phyloP scores from a whole-genome alignment of 2,797 vertebrate genomes.

The Todus mexicanus region DNA sequence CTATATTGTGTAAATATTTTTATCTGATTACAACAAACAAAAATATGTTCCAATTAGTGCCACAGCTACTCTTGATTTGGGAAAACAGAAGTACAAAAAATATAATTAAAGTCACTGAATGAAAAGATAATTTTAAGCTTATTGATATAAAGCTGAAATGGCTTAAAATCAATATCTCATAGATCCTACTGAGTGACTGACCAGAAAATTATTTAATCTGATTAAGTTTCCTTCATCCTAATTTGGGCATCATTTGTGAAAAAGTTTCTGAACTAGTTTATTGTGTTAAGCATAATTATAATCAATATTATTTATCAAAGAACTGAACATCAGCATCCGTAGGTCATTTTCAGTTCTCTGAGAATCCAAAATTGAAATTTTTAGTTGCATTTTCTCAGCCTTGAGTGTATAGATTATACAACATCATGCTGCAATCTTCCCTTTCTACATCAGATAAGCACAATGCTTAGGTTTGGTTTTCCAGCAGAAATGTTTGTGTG shows the following conservation, averaged over 20 bases:
- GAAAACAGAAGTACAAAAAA: neutral
- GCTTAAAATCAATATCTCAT: neutral
- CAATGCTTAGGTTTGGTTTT: neutral
- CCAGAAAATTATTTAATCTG: neutral
- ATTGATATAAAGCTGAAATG: neutral
- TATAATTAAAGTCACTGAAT: neutral
- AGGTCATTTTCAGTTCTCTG: neutral
- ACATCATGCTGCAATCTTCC: neutral
- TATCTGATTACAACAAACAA: neutral
- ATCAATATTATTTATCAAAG: neutral
- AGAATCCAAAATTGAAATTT: neutral
- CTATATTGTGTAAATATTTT: neutral
- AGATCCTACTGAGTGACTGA: neutral
- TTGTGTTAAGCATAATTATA: neutral
- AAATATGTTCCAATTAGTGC: neutral
- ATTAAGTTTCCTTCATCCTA: neutral
- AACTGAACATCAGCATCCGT: neutral
- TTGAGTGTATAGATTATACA: neutral
- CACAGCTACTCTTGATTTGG: neutral
- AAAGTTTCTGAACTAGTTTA: neutral
- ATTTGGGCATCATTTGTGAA: neutral
- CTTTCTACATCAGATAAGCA: neutral
- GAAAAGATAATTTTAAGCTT: neutral
- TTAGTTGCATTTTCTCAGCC: neutral
- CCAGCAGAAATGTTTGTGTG: neutral